phyloP scores from a whole-genome alignment of 2,113 vertebrate species.

The Pachyramphus minor region DNA sequence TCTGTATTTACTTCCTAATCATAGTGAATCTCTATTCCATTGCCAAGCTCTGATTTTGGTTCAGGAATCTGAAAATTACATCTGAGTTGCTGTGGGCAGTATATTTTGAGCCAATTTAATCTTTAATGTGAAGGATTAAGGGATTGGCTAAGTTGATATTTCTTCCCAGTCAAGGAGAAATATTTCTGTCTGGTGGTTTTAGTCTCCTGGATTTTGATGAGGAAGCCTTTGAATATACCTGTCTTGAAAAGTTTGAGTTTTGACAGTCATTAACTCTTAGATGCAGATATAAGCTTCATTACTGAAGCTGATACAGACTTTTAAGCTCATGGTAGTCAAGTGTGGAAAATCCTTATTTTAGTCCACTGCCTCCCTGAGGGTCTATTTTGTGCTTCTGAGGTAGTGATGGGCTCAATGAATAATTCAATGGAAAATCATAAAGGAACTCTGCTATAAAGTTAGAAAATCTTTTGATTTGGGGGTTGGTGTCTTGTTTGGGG shows the following conservation, averaged over 20 bases:
- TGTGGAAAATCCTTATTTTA: neutral
- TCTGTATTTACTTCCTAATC: neutral
- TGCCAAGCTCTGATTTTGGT: neutral
- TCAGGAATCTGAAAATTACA: neutral
- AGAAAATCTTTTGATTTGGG: neutral
- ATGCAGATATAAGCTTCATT: neutral
- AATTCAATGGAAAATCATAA: neutral
- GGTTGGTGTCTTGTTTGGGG: neutral
- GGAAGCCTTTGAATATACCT: neutral
- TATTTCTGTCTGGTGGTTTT: neutral
- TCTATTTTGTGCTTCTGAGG: neutral
- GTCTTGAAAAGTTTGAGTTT: neutral
- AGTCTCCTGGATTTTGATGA: neutral
- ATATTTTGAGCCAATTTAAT: neutral
- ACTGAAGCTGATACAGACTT: neutral
- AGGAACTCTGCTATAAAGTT: neutral
- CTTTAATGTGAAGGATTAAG: conserved; percentile 12
- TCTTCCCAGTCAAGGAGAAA: neutral
- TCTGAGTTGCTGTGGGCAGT: neutral
- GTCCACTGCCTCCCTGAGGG: neutral
- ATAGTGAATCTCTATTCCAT: neutral
- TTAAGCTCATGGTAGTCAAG: neutral
- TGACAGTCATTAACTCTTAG: neutral
- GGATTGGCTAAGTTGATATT: neutral
- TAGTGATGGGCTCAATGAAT: neutral